These are phyloP conservation scores for Saxicola maurus DNA, from an alignment of 2,797 vertebrate genomes.

Conservation along the genomic window DNA sequence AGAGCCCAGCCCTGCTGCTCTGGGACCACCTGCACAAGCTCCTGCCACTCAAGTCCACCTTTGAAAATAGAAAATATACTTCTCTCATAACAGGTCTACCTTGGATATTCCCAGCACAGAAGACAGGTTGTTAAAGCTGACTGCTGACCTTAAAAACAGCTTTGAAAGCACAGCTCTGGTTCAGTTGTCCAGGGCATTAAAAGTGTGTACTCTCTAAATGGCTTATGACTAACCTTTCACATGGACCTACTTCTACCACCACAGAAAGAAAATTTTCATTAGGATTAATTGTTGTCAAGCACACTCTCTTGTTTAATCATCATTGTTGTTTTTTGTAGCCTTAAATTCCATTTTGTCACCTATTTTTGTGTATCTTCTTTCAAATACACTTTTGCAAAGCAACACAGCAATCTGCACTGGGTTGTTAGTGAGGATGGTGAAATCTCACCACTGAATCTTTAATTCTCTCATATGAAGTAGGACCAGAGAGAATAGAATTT, in stretches of 20 bases:
- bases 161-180: background rate
- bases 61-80: background rate
- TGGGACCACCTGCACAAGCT: background rate
- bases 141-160: background rate
- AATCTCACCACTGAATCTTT: background rate
- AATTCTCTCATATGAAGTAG: background rate
- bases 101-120: background rate
- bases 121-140: background rate
- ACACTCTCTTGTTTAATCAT: background rate
- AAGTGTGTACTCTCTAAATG: background rate
- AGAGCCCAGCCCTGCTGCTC: background rate
- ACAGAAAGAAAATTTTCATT: background rate
- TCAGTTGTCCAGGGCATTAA: background rate
- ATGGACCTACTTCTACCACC: background rate
- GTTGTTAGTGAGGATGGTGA: background rate
- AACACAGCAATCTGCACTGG: background rate
- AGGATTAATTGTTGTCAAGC: background rate
- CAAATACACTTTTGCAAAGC: background rate
- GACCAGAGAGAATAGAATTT: background rate
- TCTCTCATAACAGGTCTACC: background rate
- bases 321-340: background rate
- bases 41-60: background rate
- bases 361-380: background rate
- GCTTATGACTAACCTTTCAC: background rate
- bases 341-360: background rate